Evolutionary conservation across 2,113 vertebrate species (phyloP), one percentile per base, ranked within the genome.

Genomic region (Tenebrosternarchus preto): DNA sequence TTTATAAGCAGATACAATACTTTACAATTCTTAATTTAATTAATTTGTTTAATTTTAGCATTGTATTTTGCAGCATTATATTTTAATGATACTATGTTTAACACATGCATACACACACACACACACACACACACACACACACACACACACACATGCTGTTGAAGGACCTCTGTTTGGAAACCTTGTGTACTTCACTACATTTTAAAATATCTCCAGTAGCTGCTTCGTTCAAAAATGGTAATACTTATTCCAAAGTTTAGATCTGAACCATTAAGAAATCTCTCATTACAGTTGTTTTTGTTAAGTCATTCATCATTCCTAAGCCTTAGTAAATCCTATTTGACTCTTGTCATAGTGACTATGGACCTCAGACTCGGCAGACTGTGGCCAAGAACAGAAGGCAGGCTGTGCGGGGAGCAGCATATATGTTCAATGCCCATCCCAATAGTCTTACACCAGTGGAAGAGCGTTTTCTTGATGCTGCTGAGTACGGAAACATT

Each of bases 401-500:
- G 68, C 93, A 97, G 89, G 94, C 94, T 25, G 93, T 93, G 19
- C 94, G 98, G 0, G 96, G 96, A n/a, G 97, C 98, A 0, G 94
- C 95, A 0, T 98, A 98, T 86, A 99, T 99, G 96, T 98, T 99
- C 88, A 98, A 92, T 80, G 94, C 95, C 67, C 95, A 83, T 12
- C 94, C 94, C 0, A 91, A 93, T 15, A 97, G 92, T 85, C 93
- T 96, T 0, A 94, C 96, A 2, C 88, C 94, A 2, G 93, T 95
- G 0, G 98, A 99, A 87, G 97, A 99, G 73, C 95, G 94, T 4
- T 97, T 99, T 84, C 88, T 99, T 86, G 96, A 98, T 71, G 97
- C 98, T 0, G 98, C 98, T 0, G 98, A 99, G 46, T 99, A 99
- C 1, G 98, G 98, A 36, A 99, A 99, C 82, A 96, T 99, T 82